Conservation (phyloP, 2,888 invertebrate species). For the Myathropa florea region DNA sequence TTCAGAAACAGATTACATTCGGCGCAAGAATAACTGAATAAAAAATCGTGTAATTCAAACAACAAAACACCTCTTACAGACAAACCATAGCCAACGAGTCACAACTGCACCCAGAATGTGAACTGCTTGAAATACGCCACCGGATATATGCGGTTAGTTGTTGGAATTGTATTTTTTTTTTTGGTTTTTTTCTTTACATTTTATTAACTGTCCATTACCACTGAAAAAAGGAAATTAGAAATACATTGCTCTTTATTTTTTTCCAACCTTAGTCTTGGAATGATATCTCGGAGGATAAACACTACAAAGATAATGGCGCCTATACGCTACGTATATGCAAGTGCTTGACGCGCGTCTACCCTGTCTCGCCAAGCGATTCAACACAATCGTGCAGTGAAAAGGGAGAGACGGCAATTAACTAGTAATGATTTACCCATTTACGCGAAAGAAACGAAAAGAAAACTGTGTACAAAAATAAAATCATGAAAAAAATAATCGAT, state of each 20-base stretch:
- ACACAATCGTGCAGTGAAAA: neutral
- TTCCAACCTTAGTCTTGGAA: constrained; percentile 60
- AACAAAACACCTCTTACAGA: neutral
- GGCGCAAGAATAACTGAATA: neutral
- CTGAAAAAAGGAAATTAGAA: constrained; percentile 26
- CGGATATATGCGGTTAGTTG: neutral
- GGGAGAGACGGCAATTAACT: neutral
- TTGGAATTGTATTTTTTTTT: neutral
- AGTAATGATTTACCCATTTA: constrained; percentile 25
- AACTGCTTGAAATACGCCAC: constrained; percentile 15
- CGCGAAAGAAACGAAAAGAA: neutral
- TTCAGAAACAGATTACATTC: constrained; percentile 27
- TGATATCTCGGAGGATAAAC: constrained; percentile 57
- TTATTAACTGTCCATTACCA: constrained; percentile 55
- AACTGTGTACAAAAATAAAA: constrained; percentile 27
- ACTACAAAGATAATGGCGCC: constrained; percentile 3
- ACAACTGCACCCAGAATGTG: neutral
- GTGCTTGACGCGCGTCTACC: constrained; percentile 3
- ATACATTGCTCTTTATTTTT: constrained; percentile 25
- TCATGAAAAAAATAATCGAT: neutral
- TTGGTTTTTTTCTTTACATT: constrained; percentile 15
- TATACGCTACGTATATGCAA: neutral
- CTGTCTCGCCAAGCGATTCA: neutral
- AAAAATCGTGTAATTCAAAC: neutral
- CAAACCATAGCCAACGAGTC: constrained; percentile 3